Evolutionary conservation across 2,797 vertebrate species (phyloP).

Genomic region (Acanthis flammea): DNA sequence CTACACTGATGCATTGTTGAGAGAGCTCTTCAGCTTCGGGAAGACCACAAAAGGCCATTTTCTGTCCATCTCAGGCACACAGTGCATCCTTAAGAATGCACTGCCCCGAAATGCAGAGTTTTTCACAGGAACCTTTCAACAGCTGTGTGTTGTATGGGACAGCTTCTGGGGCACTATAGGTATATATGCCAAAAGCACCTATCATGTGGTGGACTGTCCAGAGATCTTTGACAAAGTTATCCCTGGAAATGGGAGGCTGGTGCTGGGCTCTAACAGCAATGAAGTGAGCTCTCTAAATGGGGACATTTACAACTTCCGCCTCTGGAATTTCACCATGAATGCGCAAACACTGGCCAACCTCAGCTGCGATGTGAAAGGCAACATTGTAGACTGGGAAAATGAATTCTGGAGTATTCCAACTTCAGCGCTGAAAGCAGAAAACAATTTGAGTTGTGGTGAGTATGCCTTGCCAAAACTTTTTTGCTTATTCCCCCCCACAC

Average conservation of each 20-base stretch:
- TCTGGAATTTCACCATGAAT: constrained; percentile 88
- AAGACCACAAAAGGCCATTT: constrained; percentile 65
- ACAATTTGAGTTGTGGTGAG: constrained; percentile 94
- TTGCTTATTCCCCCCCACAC: neutral
- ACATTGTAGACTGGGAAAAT: constrained; percentile 93
- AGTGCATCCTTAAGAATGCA: constrained; percentile 75
- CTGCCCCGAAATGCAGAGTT: constrained; percentile 70
- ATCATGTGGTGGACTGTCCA: constrained; percentile 69
- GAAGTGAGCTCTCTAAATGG: constrained; percentile 78
- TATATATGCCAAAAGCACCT: constrained; percentile 71
- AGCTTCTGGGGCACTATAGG: constrained; percentile 69
- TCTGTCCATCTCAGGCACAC: constrained; percentile 69
- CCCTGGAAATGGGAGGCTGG: constrained; percentile 76
- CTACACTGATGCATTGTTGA: constrained; percentile 63
- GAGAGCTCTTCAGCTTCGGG: constrained; percentile 77
- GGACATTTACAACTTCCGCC: constrained; percentile 90
- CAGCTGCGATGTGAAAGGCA: constrained; percentile 84
- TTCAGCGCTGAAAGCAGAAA: constrained; percentile 83
- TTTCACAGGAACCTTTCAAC: constrained; percentile 79
- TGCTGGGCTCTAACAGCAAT: constrained; percentile 79
- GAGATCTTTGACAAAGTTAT: constrained; percentile 63
- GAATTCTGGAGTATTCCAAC: constrained; percentile 87
- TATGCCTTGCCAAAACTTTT: constrained; percentile 42
- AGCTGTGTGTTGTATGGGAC: constrained; percentile 83
- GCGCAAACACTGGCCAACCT: constrained; percentile 74